Evolutionary conservation across 30 jellyfish, hydroid and myxozoan genomes (phyloP).

Genomic region (Cassiopea xamachana): DNA sequence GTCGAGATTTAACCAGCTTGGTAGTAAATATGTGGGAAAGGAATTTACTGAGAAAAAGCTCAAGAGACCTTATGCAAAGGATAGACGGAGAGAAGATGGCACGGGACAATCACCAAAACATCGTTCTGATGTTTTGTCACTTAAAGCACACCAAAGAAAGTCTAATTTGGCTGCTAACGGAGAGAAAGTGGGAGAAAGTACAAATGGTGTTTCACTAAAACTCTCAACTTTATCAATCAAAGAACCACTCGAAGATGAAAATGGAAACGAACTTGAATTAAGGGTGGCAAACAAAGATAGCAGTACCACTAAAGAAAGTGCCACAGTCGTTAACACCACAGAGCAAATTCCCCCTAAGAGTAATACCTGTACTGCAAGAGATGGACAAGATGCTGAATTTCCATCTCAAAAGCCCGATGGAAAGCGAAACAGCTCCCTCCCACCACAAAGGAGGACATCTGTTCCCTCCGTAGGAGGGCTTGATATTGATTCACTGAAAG

Average conservation of each 20-base stretch:
- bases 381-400: neutral
- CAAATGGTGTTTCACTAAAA: neutral
- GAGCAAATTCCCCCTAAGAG: neutral
- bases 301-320: neutral
- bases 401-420: neutral
- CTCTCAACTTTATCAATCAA: neutral
- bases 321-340: neutral
- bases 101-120: neutral
- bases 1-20: conserved; percentile 72
- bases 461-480: neutral
- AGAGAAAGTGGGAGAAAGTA: neutral
- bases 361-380: neutral
- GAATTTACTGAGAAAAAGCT: conserved; percentile 35
- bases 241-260: neutral
- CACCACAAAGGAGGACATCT: neutral
- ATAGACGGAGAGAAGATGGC: neutral
- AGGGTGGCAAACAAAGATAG: neutral
- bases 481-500: neutral
- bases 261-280: neutral
- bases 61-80: neutral
- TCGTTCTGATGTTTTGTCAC: neutral
- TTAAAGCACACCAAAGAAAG: neutral
- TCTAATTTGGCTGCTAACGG: neutral
- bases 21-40: conserved; percentile 66
- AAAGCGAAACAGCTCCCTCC: neutral